These are phyloP conservation scores for Enteromius afrohamiltoni DNA, from an alignment of 2,797 vertebrate genomes.

Conservation along the genomic window DNA sequence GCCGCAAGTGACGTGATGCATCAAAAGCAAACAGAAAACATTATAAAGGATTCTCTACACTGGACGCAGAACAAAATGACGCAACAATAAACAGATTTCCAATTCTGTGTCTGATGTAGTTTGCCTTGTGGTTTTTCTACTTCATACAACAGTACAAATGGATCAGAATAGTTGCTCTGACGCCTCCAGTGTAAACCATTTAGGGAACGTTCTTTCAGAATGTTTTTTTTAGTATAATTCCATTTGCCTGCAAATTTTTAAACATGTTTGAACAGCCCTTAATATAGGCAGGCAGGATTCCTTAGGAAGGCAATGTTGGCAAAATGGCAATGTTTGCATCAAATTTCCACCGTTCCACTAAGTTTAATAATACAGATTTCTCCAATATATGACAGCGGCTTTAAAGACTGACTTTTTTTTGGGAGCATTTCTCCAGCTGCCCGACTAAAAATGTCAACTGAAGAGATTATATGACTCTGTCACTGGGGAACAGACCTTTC, in stretches of 20 bases:
- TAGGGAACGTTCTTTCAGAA: not conserved
- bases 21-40: not conserved
- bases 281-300: not conserved
- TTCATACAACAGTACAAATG: not conserved
- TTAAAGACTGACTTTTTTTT: slow-evolving; percentile 18
- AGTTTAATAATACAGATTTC: not conserved
- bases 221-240: not conserved
- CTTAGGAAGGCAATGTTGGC: not conserved
- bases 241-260: not conserved
- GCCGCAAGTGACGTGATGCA: not conserved
- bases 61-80: not conserved
- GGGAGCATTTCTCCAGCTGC: not conserved
- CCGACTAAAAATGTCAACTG: slow-evolving; percentile 11
- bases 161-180: not conserved
- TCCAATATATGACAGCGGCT: slow-evolving; percentile 6
- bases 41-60: not conserved
- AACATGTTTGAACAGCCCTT: too few species aligned
- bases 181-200: not conserved
- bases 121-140: not conserved
- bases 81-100: not conserved
- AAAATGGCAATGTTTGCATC: not conserved
- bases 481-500: slow-evolving; percentile 7
- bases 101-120: not conserved
- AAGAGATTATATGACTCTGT: slow-evolving; percentile 17
- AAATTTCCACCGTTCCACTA: not conserved